Evolutionary conservation across 2,797 vertebrate species (phyloP), one percentile per base, ranked within the genome.

Genomic region (Microcaecilia unicolor): DNA sequence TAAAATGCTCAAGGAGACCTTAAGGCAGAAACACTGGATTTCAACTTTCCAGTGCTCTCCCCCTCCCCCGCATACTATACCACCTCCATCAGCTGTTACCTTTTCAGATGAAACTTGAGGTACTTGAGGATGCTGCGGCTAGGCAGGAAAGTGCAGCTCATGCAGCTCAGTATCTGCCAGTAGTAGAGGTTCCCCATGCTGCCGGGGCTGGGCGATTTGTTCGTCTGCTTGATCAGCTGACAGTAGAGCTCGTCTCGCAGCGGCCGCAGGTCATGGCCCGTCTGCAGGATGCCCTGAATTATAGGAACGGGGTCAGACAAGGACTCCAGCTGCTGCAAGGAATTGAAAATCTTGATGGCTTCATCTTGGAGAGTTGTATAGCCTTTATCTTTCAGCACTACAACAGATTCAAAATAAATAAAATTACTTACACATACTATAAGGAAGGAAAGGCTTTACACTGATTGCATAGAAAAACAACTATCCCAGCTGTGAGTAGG

Each of bases 201-300:
- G 11, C 81, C 80, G 0, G 91, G 83, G 10, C 86, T 86, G 1
- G 89, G 85, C 12, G 87, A 79, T 17, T 84, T 76, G 5, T 72
- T 81, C n/a, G 92, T 99, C 82, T 99, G 95, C 34, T 99, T 99
- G 64, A 99, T 72, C 30, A 98, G 88, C 69, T 99, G 95, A 48
- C 95, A 98, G 70, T 92, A 97, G 18, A 99, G 80, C 60, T 99
- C 95, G 18, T 98, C 95, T 15, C 92, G 76, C 28, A 99, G 79
- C 0, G 86, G 87, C 13, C 80, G 76, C 15, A 97, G 86, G 71
- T 98, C 93, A 11, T 91, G 92, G 14, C 89, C 91, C 0, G 89
- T 92, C 71, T 92, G 92, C 15, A 99, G 86, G 41, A 97, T 61
- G 10, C 85, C 86, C 68, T 97, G 93, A 70, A 97, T 93, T 58